Base-by-base conservation (phyloP, 2,113 vertebrate genomes). In the Caranx ignobilis region DNA sequence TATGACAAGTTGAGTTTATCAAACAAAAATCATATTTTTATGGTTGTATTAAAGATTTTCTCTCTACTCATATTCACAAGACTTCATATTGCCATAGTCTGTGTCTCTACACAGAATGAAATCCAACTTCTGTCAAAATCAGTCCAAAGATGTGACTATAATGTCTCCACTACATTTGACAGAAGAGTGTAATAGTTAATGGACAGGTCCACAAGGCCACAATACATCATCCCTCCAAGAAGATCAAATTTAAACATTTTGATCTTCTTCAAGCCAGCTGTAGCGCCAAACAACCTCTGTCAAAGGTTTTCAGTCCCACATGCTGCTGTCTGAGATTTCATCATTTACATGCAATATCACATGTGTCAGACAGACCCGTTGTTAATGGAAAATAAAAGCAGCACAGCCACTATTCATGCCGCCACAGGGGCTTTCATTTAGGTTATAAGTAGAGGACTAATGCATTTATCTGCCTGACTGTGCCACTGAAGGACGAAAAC, bases 381-480 rank as follows among this genome's bases (percentile, higher is more conserved):
- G 37, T 87, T 88, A 83, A 69, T 80, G 80, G 73, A 56, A 88
- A 87, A 87, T 54, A 69, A 78, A 84, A 75, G 77, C 75, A 74
- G 77, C 18, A 0, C 55, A 76, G 62, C 67, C 62, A 72, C 80
- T 68, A 84, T 83, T 65, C 79, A 31, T 35, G 41, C 57, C 68
- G 79, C 81, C 35, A 8, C 70, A 7, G 45, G 66, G 63, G 66
- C 48, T 70, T 73, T 56, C 52, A 45, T 72, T 89, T 72, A 76
- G 62, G 63, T 80, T 57, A 73, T 85, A 71, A 71, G 69, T 37
- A 72, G 32, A 87, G 55, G 21, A 77, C 59, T 45, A 71, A 68
- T 39, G 57, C 59, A 73, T 82, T 81, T 61, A 85, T 74, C 77
- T 60, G 56, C 64, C 45, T 52, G 45, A 55, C 41, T 55, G 35